phyloP scores from a whole-genome alignment of 2,113 vertebrate species.

The Falco punctatus region DNA sequence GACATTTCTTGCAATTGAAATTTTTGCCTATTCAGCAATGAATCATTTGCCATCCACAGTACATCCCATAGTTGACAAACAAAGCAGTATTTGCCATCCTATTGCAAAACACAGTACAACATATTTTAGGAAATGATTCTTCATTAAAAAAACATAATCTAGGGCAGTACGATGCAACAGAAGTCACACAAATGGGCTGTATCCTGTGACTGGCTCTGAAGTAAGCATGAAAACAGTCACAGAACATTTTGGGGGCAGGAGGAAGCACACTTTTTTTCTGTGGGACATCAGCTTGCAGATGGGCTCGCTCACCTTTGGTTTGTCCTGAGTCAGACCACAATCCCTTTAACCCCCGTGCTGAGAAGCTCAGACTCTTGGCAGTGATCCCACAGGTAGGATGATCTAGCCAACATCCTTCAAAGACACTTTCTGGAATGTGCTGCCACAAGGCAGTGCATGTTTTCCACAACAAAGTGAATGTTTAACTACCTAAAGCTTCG shows the following conservation, averaged over 20 bases:
- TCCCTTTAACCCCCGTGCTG: rapidly evolving
- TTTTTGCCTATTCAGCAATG: background rate
- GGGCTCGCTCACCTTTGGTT: background rate
- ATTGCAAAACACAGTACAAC: background rate
- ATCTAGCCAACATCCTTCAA: background rate
- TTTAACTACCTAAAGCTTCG: background rate
- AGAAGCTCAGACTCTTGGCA: background rate
- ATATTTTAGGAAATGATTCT: conserved; percentile 24
- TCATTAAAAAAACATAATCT: background rate
- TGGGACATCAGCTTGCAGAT: background rate
- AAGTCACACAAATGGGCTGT: background rate
- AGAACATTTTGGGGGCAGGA: background rate
- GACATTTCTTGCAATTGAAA: background rate
- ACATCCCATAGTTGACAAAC: background rate
- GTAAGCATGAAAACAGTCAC: background rate
- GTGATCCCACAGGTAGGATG: background rate
- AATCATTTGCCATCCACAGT: background rate
- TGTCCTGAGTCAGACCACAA: background rate
- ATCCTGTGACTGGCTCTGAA: background rate
- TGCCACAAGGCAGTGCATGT: rapidly evolving
- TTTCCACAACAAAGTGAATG: background rate
- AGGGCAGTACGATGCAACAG: background rate
- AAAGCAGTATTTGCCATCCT: background rate
- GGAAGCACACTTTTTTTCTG: background rate
- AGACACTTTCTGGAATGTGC: background rate